A percentile compares a stretch with the other conserved stretches of the same genome.
Conservation (phyloP, 2,797 vertebrate genomes). For the Benthosema pterotum region DNA sequence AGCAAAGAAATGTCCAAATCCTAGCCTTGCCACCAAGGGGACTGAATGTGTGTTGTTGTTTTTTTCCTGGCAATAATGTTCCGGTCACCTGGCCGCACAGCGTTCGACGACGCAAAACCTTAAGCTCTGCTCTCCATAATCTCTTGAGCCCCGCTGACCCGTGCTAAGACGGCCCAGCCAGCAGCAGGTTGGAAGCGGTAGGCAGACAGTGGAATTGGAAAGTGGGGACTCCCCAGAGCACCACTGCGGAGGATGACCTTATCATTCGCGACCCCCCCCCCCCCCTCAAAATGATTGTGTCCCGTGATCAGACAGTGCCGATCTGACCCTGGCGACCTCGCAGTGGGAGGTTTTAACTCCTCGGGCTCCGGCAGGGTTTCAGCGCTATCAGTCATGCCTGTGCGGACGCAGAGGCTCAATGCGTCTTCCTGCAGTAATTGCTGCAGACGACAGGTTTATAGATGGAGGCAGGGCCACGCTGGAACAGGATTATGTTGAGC, state of each 20-base stretch:
- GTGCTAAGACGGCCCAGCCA: constrained; percentile 42
- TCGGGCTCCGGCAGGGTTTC: constrained; percentile 40
- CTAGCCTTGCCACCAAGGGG: not conserved
- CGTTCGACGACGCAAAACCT: constrained; percentile 25
- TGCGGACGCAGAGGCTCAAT: constrained; percentile 53
- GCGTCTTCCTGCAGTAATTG: constrained; percentile 47
- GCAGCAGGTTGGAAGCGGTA: constrained; percentile 45
- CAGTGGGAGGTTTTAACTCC: constrained; percentile 66
- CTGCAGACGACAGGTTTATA: constrained; percentile 52
- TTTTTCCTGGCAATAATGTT: constrained; percentile 10
- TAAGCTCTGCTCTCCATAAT: constrained; percentile 65
- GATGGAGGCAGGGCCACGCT: constrained; percentile 54
- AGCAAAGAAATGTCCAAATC: not conserved
- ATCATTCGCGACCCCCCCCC: constrained; percentile 65
- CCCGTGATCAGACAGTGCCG: constrained; percentile 53
- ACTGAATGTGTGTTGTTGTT: not conserved
- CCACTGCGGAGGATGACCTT: constrained; percentile 46
- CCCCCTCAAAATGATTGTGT: constrained; percentile 49
- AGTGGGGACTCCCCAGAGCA: constrained; percentile 56
- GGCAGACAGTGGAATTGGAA: constrained; percentile 39
- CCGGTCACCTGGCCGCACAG: constrained; percentile 11
- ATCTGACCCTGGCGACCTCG: constrained; percentile 60
- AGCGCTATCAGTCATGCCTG: constrained; percentile 55
- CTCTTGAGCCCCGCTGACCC: constrained; percentile 53
- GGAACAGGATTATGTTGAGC: constrained; percentile 69